phyloP scores from a whole-genome alignment of 2,888 invertebrate genomes.

The Leptopilina syphax region DNA sequence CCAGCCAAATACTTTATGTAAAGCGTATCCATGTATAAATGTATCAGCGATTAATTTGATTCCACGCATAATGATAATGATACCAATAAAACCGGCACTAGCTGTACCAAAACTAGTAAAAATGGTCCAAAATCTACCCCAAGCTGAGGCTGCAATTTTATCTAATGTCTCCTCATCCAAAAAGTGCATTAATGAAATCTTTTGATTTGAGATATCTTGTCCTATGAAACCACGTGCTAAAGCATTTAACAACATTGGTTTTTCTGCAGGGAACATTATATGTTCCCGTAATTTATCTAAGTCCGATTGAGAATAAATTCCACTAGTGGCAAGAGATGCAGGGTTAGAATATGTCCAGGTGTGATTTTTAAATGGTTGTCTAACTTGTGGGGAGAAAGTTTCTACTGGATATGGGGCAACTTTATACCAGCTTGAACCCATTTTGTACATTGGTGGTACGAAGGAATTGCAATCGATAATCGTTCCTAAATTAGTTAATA shows the following conservation, averaged over 20 bases:
- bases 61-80: no score
- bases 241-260: slow-evolving; percentile 42
- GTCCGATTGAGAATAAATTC: slow-evolving; percentile 46
- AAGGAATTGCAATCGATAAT: slow-evolving; percentile 52
- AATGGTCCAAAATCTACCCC: no score
- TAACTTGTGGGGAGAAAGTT: neutral
- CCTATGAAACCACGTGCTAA: slow-evolving; percentile 12
- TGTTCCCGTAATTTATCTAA: slow-evolving; percentile 41
- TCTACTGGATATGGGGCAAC: neutral
- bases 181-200: neutral
- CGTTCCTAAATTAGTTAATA: slow-evolving; percentile 51
- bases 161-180: neutral
- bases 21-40: no score
- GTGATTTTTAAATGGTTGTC: neutral
- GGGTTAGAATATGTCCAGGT: slow-evolving; percentile 38
- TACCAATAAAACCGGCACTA: no score
- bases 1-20: no score
- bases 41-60: no score
- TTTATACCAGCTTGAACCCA: no score
- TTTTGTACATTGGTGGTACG: no score
- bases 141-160: neutral
- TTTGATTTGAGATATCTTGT: neutral
- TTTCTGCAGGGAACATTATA: slow-evolving; percentile 45
- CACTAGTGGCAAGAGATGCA: slow-evolving; percentile 40
- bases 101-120: no score